A percentile compares a stretch with the other conserved stretches of the same genome.
Evolutionary conservation across 1,140 invertebrate species (phyloP).

Genomic region (Asbolus verrucosus): DNA sequence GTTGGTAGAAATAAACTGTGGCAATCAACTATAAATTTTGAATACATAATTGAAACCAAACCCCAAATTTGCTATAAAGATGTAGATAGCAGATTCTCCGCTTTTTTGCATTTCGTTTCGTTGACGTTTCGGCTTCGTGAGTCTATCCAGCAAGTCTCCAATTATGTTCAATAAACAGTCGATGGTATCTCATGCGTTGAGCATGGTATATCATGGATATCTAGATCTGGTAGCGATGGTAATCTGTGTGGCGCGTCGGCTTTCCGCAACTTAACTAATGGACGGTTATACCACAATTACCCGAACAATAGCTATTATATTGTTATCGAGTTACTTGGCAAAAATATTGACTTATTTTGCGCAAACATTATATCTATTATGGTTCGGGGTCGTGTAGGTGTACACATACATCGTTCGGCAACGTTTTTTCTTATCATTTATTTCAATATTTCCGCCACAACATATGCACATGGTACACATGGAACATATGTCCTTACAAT

Average conservation of each 20-base stretch:
- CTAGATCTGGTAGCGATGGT: slow-evolving; percentile 55
- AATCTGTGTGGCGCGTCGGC: slow-evolving; percentile 44
- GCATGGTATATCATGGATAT: slow-evolving; percentile 59
- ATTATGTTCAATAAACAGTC: slow-evolving; percentile 63
- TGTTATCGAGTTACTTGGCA: slow-evolving; percentile 63
- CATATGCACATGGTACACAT: slow-evolving; percentile 40
- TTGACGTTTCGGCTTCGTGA: slow-evolving; percentile 5
- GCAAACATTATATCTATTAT: slow-evolving; percentile 53
- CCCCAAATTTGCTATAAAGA: too few species aligned
- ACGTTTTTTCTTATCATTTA: slow-evolving; percentile 26
- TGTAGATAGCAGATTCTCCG: too few species aligned
- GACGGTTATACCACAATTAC: slow-evolving; percentile 63
- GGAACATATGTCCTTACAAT: slow-evolving; percentile 28
- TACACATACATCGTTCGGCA: slow-evolving; percentile 42
- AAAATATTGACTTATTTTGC: slow-evolving; percentile 65
- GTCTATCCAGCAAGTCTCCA: too few species aligned
- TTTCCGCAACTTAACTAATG: slow-evolving; percentile 60
- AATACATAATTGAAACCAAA: too few species aligned
- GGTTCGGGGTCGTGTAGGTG: slow-evolving; percentile 37
- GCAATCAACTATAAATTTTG: too few species aligned
- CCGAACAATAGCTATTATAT: slow-evolving; percentile 65
- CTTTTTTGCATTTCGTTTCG: not conserved
- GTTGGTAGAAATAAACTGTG: too few species aligned
- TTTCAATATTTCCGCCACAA: slow-evolving; percentile 21
- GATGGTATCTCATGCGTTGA: slow-evolving; percentile 59